phyloP scores from a whole-genome alignment of 2,888 invertebrate genomes.

The Eupeodes latifasciatus region DNA sequence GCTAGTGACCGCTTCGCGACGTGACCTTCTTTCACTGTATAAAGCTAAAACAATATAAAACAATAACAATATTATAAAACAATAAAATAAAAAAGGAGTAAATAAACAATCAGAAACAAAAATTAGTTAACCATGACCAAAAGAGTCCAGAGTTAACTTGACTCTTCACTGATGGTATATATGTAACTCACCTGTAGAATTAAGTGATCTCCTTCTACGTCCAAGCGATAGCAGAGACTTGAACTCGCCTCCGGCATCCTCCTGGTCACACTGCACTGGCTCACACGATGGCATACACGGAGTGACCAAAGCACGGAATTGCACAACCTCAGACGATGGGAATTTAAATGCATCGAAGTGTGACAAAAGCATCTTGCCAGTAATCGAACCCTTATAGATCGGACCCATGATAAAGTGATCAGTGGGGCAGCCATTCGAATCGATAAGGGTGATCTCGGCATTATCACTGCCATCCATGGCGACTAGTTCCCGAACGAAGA shows the following conservation, averaged over 20 bases:
- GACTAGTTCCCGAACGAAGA: slow-evolving; percentile 96
- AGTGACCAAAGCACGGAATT: slow-evolving; percentile 97
- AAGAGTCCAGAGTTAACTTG: slow-evolving; percentile 31
- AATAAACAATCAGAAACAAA: slow-evolving; percentile 42
- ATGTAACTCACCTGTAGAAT: slow-evolving; percentile 81
- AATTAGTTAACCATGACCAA: slow-evolving; percentile 65
- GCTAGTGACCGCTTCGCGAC: slow-evolving; percentile 79
- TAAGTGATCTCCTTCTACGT: slow-evolving; percentile 90
- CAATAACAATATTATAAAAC: neutral
- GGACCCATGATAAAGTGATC: slow-evolving; percentile 98
- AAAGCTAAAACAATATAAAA: slow-evolving; percentile 48
- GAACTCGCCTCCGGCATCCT: slow-evolving; percentile 92
- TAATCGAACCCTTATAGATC: slow-evolving; percentile 91
- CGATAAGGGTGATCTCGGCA: slow-evolving; percentile 96
- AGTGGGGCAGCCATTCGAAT: slow-evolving; percentile 95
- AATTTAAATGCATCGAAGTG: slow-evolving; percentile 98
- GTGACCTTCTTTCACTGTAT: slow-evolving; percentile 77
- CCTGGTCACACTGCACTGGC: slow-evolving; percentile 94
- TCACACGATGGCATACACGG: slow-evolving; percentile 97
- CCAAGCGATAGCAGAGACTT: slow-evolving; percentile 94
- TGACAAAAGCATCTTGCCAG: slow-evolving; percentile 93
- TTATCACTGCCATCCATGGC: slow-evolving; percentile 97
- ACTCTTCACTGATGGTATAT: slow-evolving; percentile 14
- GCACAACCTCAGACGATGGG: slow-evolving; percentile 96
- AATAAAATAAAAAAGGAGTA: slow-evolving; percentile 4